Evolutionary conservation across 2,888 invertebrate genomes (phyloP).

Genomic region (Elaeidobius kamerunicus): DNA sequence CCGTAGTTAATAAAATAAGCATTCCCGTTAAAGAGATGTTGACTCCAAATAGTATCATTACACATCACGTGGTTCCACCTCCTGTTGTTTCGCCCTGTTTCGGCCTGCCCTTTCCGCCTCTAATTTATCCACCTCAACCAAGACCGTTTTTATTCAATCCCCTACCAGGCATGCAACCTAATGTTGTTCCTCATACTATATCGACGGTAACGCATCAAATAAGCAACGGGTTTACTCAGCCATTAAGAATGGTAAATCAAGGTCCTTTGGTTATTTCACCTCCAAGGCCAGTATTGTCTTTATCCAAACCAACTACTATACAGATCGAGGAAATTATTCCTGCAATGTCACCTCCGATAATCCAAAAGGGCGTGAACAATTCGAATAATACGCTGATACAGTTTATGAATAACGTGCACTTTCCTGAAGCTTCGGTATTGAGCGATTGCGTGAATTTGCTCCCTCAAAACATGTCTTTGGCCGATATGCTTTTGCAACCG

Average conservation of each 20-base stretch:
- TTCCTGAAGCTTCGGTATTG: slow-evolving; percentile 49
- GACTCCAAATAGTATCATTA: slow-evolving; percentile 24
- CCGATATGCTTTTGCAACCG: slow-evolving; percentile 57
- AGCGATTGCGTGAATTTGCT: slow-evolving; percentile 49
- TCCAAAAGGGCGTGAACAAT: slow-evolving; percentile 15
- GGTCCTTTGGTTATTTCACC: slow-evolving; percentile 32
- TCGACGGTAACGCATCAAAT: slow-evolving; percentile 28
- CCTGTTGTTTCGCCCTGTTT: slow-evolving; percentile 31
- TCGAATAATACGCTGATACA: slow-evolving; percentile 52
- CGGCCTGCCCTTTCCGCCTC: slow-evolving; percentile 33
- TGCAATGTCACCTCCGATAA: slow-evolving; percentile 12
- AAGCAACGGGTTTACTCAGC: slow-evolving; percentile 32
- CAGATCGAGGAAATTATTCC: slow-evolving; percentile 29
- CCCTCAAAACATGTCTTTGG: slow-evolving; percentile 56
- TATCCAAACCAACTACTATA: slow-evolving; percentile 31
- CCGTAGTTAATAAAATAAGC: slow-evolving; percentile 11
- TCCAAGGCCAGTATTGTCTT: slow-evolving; percentile 13
- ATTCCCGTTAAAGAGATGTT: slow-evolving; percentile 19
- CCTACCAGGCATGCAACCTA: slow-evolving; percentile 23
- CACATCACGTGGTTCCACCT: slow-evolving; percentile 26
- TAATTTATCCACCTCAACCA: slow-evolving; percentile 34
- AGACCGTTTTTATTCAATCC: slow-evolving; percentile 35
- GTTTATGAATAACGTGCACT: slow-evolving; percentile 59
- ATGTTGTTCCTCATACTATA: slow-evolving; percentile 29
- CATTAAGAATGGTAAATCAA: slow-evolving; percentile 39